phyloP scores from a whole-genome alignment of 2,888 invertebrate species.

The Plemyria rubiginata region DNA sequence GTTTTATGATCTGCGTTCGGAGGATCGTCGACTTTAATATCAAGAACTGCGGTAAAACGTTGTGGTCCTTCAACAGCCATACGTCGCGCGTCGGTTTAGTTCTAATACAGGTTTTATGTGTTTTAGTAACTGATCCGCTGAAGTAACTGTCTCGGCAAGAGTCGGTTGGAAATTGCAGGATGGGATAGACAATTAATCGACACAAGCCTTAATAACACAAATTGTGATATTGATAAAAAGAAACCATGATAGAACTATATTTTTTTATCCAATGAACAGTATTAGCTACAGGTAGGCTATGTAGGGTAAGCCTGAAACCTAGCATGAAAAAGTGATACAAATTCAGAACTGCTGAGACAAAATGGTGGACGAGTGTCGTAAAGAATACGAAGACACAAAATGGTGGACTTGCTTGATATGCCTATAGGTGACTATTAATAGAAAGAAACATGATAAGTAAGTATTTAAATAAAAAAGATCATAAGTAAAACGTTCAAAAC shows the following conservation, averaged over 20 bases:
- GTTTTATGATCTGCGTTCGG: slow-evolving; percentile 43
- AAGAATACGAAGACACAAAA: slow-evolving; percentile 53
- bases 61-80: slow-evolving; percentile 32
- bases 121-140: neutral
- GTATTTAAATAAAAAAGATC: neutral
- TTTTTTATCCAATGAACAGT: neutral
- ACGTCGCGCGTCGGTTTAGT: slow-evolving; percentile 6
- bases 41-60: slow-evolving; percentile 43
- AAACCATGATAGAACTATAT: neutral
- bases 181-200: no score
- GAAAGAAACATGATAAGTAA: neutral
- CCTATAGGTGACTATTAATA: neutral
- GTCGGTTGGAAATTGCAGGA: neutral
- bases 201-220: neutral
- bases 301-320: neutral
- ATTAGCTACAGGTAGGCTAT: neutral
- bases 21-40: slow-evolving; percentile 43
- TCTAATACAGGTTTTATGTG: slow-evolving; percentile 3
- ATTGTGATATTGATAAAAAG: neutral
- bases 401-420: slow-evolving; percentile 50
- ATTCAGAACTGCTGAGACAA: slow-evolving; percentile 18
- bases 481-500: no score
- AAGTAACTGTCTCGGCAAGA: neutral
- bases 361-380: slow-evolving; percentile 22
- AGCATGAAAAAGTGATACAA: slow-evolving; percentile 1